A percentile compares a stretch with the other conserved stretches of the same genome.
These are phyloP conservation scores for Acronicta alni DNA, from an alignment of 2,888 invertebrate species.

Conservation along the genomic window DNA sequence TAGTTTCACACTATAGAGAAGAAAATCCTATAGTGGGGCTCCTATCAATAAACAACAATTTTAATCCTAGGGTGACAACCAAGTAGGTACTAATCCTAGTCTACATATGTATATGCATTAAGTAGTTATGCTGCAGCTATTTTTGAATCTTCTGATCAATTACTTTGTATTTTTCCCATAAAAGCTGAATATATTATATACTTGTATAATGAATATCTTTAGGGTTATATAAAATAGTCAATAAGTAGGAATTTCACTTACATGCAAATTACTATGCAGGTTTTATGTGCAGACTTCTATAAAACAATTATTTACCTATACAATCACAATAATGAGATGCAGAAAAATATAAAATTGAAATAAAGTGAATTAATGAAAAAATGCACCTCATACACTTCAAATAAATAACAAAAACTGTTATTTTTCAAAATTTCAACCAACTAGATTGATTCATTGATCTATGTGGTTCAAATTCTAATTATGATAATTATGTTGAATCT, in stretches of 20 bases:
- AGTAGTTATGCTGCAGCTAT: too few relatives aligned
- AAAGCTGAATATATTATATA: too few relatives aligned
- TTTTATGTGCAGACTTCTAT: conserved; percentile 1
- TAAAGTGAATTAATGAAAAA: conserved; percentile 70
- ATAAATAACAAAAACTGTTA: conserved; percentile 83
- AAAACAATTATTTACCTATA: conserved; percentile 33
- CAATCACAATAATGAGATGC: conserved; percentile 45
- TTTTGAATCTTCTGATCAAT: too few relatives aligned
- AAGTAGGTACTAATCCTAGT: too few relatives aligned
- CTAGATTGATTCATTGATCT: conserved; percentile 74
- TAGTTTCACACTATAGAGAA: too few relatives aligned
- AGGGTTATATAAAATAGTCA: too few relatives aligned
- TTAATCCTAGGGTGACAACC: too few relatives aligned
- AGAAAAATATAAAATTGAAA: conserved; percentile 58
- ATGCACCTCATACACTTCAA: conserved; percentile 61
- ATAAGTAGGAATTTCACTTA: conserved; percentile 11
- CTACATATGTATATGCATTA: too few relatives aligned
- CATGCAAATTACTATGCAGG: conserved; percentile 25
- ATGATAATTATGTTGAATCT: conserved; percentile 18
- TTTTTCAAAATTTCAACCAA: conserved; percentile 59
- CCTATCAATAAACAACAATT: too few relatives aligned
- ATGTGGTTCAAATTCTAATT: conserved; percentile 61
- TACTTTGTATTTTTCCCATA: too few relatives aligned
- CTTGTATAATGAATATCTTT: too few relatives aligned
- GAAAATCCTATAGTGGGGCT: too few relatives aligned